phyloP scores from a whole-genome alignment of 1,140 invertebrate genomes.

The Pristionchus pacificus region DNA sequence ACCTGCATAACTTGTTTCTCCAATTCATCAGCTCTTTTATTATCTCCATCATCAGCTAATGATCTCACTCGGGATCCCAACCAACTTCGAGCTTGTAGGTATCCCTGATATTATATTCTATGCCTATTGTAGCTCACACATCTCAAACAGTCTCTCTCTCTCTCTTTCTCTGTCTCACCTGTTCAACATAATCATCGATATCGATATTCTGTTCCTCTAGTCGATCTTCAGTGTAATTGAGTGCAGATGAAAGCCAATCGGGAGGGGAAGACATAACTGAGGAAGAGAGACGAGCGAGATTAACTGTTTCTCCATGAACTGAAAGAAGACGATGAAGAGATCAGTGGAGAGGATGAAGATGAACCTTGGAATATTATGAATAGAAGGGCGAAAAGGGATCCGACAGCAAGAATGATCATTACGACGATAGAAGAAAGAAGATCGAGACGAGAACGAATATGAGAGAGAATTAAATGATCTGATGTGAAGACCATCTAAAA shows the following conservation, averaged over 20 bases:
- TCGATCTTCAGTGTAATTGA: constrained; percentile 54
- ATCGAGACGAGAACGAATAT: constrained; percentile 54
- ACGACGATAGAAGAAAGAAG: constrained; percentile 61
- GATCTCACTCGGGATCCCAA: constrained; percentile 67
- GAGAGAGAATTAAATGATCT: constrained; percentile 62
- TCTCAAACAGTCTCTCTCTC: constrained; percentile 3
- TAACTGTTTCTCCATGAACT: constrained; percentile 87
- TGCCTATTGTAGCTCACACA: constrained; percentile 22
- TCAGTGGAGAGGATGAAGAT: not conserved
- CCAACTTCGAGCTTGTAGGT: constrained; percentile 53
- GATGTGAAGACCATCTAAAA: constrained; percentile 64
- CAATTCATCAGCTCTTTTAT: constrained; percentile 74
- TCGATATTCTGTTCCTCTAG: constrained; percentile 51
- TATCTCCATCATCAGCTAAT: constrained; percentile 75
- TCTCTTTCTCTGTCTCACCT: constrained; percentile 31
- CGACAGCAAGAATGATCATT: constrained; percentile 60
- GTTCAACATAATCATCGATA: constrained; percentile 54
- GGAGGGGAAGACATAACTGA: constrained; percentile 69
- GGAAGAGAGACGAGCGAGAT: constrained; percentile 79
- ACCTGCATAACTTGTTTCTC: constrained; percentile 83
- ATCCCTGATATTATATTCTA: constrained; percentile 37
- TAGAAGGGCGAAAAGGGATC: constrained; percentile 60
- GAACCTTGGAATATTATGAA: constrained; percentile 62
- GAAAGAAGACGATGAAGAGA: not conserved
- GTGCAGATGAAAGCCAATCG: constrained; percentile 46